Conservation (phyloP, 2,113 vertebrate species). For the Miniopterus natalensis region DNA sequence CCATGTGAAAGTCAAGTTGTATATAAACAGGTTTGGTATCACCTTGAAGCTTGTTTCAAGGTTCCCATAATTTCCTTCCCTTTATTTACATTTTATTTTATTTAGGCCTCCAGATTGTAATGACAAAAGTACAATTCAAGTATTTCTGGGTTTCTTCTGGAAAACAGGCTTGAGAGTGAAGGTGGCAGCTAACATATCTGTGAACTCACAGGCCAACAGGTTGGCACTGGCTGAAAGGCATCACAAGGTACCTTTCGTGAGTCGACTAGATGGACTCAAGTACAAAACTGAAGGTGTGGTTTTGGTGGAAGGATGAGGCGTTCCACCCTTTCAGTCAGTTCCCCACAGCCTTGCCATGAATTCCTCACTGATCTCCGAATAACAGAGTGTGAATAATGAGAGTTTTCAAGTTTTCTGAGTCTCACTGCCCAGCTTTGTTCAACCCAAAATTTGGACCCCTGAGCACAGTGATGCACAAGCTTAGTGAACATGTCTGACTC, state of each 20-base stretch:
- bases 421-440: background rate
- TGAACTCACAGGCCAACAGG: background rate
- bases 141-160: conserved; percentile 46
- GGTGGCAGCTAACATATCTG: background rate
- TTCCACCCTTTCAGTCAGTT: background rate
- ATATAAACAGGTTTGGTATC: background rate
- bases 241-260: background rate
- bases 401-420: background rate
- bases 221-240: background rate
- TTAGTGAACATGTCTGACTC: background rate
- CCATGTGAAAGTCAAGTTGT: background rate
- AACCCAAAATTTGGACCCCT: background rate
- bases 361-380: background rate
- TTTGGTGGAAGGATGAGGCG: background rate
- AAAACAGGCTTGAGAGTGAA: background rate
- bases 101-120: background rate
- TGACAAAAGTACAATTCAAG: background rate
- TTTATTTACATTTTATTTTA: conserved; percentile 31
- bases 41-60: background rate
- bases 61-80: background rate
- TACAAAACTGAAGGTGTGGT: background rate
- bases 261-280: background rate
- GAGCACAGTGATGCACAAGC: background rate
- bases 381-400: background rate
- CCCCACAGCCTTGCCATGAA: background rate